Conservation (phyloP, 2,888 invertebrate species). For the Idaea biselata region DNA sequence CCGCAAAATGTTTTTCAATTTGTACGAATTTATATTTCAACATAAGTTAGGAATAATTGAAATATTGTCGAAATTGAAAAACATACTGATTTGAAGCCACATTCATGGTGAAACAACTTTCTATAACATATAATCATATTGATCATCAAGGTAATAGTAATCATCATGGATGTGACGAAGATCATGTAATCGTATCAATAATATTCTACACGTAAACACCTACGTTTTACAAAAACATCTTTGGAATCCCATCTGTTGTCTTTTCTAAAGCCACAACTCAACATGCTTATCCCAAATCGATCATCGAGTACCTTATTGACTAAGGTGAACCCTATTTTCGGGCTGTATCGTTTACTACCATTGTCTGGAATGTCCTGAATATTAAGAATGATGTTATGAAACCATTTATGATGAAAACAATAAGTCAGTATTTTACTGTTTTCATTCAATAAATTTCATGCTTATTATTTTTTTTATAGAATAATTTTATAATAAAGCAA, state of each 20-base stretch:
- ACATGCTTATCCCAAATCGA: conserved; percentile 35
- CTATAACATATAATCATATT: conserved; percentile 4
- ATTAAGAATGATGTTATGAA: conserved; percentile 53
- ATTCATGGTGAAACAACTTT: conserved; percentile 41
- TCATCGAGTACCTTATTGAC: conserved; percentile 50
- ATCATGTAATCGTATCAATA: conserved; percentile 46
- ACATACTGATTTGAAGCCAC: conserved; percentile 36
- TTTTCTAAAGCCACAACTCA: conserved; percentile 56
- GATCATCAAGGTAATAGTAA: conserved; percentile 42
- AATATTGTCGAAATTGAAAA: conserved; percentile 50
- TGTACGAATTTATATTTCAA: conserved; percentile 12
- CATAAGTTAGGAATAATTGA: not conserved
- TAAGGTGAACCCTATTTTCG: conserved; percentile 69
- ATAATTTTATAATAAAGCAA: conserved; percentile 39
- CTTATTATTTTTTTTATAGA: conserved; percentile 14
- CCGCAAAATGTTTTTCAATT: conserved; percentile 57
- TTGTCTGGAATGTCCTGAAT: conserved; percentile 65
- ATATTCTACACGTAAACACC: conserved; percentile 52
- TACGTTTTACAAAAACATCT: conserved; percentile 64
- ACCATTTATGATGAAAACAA: conserved; percentile 12
- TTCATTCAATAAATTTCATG: conserved; percentile 25
- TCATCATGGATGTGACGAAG: conserved; percentile 49
- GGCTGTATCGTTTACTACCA: conserved; percentile 56
- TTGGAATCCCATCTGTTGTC: conserved; percentile 40
- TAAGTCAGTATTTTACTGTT: conserved; percentile 7